Conservation (phyloP, 2,797 vertebrate genomes). For the Acanthurus leucopareius region DNA sequence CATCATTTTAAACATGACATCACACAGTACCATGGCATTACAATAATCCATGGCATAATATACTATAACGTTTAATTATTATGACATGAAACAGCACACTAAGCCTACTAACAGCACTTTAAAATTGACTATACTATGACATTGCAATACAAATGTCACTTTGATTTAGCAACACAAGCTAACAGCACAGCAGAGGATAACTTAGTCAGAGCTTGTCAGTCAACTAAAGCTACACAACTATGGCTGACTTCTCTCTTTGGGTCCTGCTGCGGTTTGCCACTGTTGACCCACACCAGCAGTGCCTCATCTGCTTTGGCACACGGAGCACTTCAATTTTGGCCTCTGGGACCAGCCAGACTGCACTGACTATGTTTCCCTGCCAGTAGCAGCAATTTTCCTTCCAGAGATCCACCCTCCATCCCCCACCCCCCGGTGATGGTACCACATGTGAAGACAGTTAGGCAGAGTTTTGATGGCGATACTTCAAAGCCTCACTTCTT, state of each 20-base stretch:
- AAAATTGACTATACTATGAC: no score
- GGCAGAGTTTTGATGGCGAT: constrained; percentile 8
- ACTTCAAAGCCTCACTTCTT: constrained; percentile 21
- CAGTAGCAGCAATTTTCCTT: constrained; percentile 16
- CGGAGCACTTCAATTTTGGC: background rate
- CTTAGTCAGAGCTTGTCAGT: background rate
- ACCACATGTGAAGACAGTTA: background rate
- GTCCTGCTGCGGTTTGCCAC: background rate
- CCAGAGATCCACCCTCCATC: background rate
- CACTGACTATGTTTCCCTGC: background rate
- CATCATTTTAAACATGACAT: no score
- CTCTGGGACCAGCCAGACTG: constrained; percentile 23
- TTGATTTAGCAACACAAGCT: background rate
- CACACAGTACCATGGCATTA: no score
- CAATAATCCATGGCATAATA: no score
- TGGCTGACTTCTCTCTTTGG: constrained; percentile 4
- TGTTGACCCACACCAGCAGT: constrained; percentile 1
- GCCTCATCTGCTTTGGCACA: constrained; percentile 32
- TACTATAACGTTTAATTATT: no score
- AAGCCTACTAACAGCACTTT: no score
- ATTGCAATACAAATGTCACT: no score
- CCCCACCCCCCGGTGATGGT: background rate
- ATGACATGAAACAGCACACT: no score
- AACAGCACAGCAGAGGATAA: background rate
- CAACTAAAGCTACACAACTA: background rate